Evolutionary conservation across 1,140 invertebrate genomes (phyloP), one percentile per base, ranked within the genome.

Genomic region (Cydia pomonella): DNA sequence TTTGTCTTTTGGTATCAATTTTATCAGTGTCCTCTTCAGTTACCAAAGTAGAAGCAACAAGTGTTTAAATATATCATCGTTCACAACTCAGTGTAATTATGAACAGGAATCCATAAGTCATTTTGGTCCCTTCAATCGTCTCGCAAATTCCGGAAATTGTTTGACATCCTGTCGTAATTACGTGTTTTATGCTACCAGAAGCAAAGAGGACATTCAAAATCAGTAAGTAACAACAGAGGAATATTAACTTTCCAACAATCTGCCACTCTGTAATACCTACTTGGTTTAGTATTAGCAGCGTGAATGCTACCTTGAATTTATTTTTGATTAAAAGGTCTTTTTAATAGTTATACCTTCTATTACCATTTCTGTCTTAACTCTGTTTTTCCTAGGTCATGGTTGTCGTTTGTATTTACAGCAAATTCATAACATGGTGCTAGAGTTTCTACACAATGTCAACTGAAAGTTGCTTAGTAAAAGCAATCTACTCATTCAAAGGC

Each of bases 401-500:
- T 73, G 3, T 41, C 18, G 5, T 73, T 23, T 25, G 25, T 38
- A 33, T 33, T 69, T 69, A 27, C 64, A 69, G 64, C 64, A 84
- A 85, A 78, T 75, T 82, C 79, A 77, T 86, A 89, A 80, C 80
- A 87, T 92, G 87, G 81, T 91, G 82, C 76, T 83, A 82, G 69
- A 78, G 69, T 74, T 76, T 64, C 76, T 79, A 77, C 85, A 94
- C 91, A 81, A 94, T 94, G 94, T 88, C 94, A 82, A 88, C 82
- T 79, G 94, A 95, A 87, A 95, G 95, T 82, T 94, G 95, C 87
- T 94, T 97, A 79, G 98, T 99, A 10, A 96, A 97, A 89, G 98
- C 98, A 76, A 94, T 98, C 66, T 98, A 97, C 93, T 96, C 97
- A 77, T 99, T 99, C 90, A 97, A 97, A 94, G 98, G 98, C 69